These are phyloP conservation scores for Enteromius fasciolatus DNA, from an alignment of 2,797 vertebrate genomes.

Conservation along the genomic window DNA sequence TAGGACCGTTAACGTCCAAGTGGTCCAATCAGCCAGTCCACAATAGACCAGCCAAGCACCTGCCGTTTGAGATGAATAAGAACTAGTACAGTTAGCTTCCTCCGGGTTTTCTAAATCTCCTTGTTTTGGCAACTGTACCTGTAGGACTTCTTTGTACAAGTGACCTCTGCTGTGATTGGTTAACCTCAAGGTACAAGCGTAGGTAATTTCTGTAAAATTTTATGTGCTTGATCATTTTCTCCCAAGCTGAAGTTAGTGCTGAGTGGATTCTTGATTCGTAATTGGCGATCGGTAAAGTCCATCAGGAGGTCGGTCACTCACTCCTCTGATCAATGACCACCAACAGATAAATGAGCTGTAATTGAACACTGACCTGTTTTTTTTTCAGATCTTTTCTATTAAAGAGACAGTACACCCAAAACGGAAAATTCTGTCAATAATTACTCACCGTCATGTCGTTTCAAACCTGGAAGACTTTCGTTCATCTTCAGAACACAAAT, in stretches of 20 bases:
- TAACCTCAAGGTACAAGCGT: neutral
- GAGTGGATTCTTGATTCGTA: neutral
- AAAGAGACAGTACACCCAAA: no score
- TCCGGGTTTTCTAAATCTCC: neutral
- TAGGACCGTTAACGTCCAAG: no score
- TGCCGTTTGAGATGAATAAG: neutral
- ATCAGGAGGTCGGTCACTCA: neutral
- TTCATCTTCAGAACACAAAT: no score
- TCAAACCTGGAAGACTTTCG: no score
- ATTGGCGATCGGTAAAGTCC: slow-evolving; percentile 5
- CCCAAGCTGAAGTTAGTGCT: neutral
- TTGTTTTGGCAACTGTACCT: neutral
- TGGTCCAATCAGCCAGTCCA: neutral
- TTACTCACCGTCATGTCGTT: no score
- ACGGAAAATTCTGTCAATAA: no score
- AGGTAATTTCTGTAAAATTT: no score
- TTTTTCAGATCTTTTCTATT: neutral
- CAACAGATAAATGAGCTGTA: neutral
- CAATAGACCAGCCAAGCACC: neutral
- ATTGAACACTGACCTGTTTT: neutral
- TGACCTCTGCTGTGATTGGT: neutral
- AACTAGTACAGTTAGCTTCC: neutral
- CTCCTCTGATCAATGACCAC: slow-evolving; percentile 6
- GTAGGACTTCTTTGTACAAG: neutral
- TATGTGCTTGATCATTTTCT: neutral